Evolutionary conservation across 2,113 vertebrate genomes (phyloP).

Genomic region (Plectropomus leopardus): DNA sequence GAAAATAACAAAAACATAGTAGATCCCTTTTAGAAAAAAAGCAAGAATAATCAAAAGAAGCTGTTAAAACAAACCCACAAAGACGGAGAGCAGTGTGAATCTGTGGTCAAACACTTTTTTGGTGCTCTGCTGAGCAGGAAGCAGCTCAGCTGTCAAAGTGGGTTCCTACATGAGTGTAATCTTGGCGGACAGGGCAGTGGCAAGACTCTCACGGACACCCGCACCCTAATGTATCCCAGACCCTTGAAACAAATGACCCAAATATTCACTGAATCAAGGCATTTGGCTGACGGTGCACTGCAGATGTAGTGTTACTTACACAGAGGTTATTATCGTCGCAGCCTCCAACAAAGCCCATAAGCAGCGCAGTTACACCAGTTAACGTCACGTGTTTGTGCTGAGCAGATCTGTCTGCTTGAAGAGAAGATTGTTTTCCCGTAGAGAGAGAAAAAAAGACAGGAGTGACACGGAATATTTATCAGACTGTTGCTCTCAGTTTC

Average conservation of each 20-base stretch:
- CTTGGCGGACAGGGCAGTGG: slow-evolving; percentile 66
- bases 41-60: background rate
- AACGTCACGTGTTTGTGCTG: slow-evolving; percentile 30
- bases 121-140: slow-evolving; percentile 42
- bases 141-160: slow-evolving; percentile 68
- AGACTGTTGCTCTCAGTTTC: background rate
- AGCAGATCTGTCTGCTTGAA: slow-evolving; percentile 20
- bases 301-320: slow-evolving; percentile 61
- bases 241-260: slow-evolving; percentile 77
- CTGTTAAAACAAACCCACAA: background rate
- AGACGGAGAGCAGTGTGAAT: slow-evolving; percentile 15
- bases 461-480: slow-evolving; percentile 13
- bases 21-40: background rate
- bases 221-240: slow-evolving; percentile 74
- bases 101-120: slow-evolving; percentile 45
- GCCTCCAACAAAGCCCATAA: slow-evolving; percentile 40
- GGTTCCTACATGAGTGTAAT: slow-evolving; percentile 66
- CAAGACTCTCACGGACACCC: slow-evolving; percentile 72
- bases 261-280: slow-evolving; percentile 71
- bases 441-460: slow-evolving; percentile 10
- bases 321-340: slow-evolving; percentile 52
- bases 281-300: slow-evolving; percentile 52
- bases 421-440: slow-evolving; percentile 20
- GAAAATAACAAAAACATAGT: too few species aligned
- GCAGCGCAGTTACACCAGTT: slow-evolving; percentile 26